A percentile compares a stretch with the other conserved stretches of the same genome.
These are phyloP conservation scores for Magallana angulata DNA, from an alignment of 1,140 invertebrate species.

Conservation along the genomic window DNA sequence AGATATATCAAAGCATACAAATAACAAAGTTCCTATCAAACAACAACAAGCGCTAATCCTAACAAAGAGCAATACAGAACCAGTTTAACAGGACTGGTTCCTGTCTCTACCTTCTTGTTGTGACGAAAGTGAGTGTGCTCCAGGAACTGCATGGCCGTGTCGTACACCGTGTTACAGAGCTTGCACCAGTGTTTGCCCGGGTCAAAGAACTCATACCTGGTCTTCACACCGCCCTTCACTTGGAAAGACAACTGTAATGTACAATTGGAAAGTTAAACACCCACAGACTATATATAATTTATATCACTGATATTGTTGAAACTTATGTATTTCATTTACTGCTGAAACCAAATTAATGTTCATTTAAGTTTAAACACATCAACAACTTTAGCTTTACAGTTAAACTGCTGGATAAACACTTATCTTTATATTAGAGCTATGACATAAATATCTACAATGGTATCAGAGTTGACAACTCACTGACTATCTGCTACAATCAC, in stretches of 20 bases:
- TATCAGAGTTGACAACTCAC: too few species aligned
- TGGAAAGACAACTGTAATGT: slow-evolving; percentile 29
- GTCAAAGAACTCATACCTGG: slow-evolving; percentile 73
- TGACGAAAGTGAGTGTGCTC: slow-evolving; percentile 70
- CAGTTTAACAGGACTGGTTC: background rate
- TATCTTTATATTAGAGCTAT: background rate
- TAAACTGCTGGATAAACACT: background rate
- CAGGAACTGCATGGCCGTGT: slow-evolving; percentile 67
- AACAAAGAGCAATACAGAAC: background rate
- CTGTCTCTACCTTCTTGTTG: slow-evolving; percentile 69
- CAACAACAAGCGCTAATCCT: background rate
- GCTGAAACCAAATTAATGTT: too few species aligned
- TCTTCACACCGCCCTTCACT: slow-evolving; percentile 17
- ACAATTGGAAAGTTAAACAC: background rate
- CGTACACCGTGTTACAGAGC: slow-evolving; percentile 67
- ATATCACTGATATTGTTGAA: too few species aligned
- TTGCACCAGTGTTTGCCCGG: slow-evolving; percentile 75
- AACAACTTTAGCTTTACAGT: background rate
- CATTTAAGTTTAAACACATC: too few species aligned
- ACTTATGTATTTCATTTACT: too few species aligned
- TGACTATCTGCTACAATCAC: background rate
- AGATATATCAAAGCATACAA: background rate
- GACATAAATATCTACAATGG: too few species aligned
- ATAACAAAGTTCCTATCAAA: too few species aligned
- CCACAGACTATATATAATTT: too few species aligned